Evolutionary conservation across 2,113 vertebrate genomes (phyloP).

Genomic region (Gobiocypris rarus): DNA sequence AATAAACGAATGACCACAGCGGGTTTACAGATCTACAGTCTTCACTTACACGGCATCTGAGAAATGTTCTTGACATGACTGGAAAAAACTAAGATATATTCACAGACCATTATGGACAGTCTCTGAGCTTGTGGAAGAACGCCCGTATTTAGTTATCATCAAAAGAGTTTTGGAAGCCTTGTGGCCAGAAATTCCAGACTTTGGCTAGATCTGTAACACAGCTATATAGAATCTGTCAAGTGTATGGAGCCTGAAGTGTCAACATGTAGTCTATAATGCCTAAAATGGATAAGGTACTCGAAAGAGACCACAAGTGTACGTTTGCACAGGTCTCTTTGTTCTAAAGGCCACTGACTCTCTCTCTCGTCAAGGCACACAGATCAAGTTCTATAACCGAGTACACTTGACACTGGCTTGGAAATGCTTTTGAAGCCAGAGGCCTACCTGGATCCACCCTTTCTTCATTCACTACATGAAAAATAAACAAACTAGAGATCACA

Average conservation of each 20-base stretch:
- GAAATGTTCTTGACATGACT: background rate
- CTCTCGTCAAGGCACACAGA: conserved; percentile 17
- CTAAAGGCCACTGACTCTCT: conserved; percentile 56
- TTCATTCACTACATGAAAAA: conserved; percentile 16
- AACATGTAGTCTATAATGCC: conserved; percentile 65
- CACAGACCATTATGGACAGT: background rate
- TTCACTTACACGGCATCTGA: conserved; percentile 5
- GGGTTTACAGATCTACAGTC: background rate
- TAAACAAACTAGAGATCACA: conserved; percentile 43
- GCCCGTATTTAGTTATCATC: background rate
- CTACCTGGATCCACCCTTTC: background rate
- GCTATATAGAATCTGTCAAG: conserved; percentile 39
- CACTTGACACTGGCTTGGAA: conserved; percentile 28
- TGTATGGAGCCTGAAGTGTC: conserved; percentile 47
- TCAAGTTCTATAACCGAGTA: background rate
- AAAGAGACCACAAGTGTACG: conserved; percentile 48
- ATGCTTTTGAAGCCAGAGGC: conserved; percentile 30
- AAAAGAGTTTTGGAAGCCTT: background rate
- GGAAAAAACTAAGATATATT: background rate
- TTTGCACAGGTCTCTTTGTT: conserved; percentile 69
- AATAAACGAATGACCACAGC: conserved; percentile 29
- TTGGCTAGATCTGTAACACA: conserved; percentile 17
- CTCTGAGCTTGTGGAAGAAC: conserved; percentile 2
- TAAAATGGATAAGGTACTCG: conserved; percentile 65
- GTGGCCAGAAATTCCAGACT: conserved; percentile 11